Evolutionary conservation across 1,140 invertebrate species (phyloP).

Genomic region (Harlomillsia oculata): DNA sequence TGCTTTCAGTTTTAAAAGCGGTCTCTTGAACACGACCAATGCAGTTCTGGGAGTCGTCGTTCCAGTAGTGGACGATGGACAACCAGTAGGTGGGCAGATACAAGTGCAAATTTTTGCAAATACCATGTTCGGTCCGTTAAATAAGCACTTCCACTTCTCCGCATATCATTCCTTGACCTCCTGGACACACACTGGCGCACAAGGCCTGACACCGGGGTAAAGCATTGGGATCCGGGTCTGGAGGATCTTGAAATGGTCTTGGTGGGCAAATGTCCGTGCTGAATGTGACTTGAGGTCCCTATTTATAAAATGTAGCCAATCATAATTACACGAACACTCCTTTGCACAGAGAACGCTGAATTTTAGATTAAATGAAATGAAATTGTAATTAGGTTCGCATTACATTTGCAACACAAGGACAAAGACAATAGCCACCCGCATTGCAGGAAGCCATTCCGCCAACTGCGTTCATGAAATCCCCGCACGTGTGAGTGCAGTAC

Average conservation of each 20-base stretch:
- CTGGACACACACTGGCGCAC: neutral
- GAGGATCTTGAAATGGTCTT: neutral
- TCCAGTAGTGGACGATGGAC: neutral
- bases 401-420: neutral
- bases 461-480: neutral
- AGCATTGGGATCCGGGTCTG: constrained; percentile 2
- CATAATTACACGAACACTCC: neutral
- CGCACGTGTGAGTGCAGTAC: neutral
- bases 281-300: neutral
- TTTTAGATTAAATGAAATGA: neutral
- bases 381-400: neutral
- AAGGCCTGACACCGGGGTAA: neutral
- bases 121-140: neutral
- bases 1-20: too few relatives aligned
- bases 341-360: neutral
- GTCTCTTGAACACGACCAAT: too few relatives aligned
- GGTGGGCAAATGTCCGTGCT: neutral
- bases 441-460: too few relatives aligned
- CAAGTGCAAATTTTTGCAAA: constrained; percentile 9
- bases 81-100: neutral
- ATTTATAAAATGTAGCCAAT: neutral
- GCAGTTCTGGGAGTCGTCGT: neutral
- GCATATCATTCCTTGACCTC: constrained; percentile 3
- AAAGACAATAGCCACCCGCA: neutral
- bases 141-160: constrained; percentile 1